Evolutionary conservation across 1,140 invertebrate species (phyloP).

Genomic region (Globodera rostochiensis): DNA sequence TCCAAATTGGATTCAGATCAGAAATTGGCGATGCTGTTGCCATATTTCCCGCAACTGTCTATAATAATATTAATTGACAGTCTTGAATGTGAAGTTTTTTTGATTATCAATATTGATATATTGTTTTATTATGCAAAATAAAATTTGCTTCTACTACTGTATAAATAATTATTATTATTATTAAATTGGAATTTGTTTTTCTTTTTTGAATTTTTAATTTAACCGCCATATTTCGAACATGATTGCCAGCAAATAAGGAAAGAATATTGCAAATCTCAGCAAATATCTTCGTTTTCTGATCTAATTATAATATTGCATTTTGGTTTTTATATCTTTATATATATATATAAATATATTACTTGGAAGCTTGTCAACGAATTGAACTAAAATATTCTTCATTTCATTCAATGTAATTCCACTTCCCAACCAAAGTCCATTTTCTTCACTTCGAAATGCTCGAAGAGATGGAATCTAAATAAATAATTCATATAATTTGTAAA

Average conservation of each 20-base stretch:
- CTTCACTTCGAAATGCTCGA: slow-evolving; percentile 64
- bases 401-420: slow-evolving; percentile 77
- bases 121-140: too few relatives aligned
- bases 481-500: too few relatives aligned
- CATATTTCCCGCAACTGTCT: slow-evolving; percentile 85
- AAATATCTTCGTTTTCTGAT: slow-evolving; percentile 48
- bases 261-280: slow-evolving; percentile 75
- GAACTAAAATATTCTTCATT: slow-evolving; percentile 72
- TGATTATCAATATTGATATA: not conserved
- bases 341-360: too few relatives aligned
- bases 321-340: slow-evolving; percentile 10
- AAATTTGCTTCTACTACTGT: too few relatives aligned
- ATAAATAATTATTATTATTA: not conserved
- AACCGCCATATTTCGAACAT: slow-evolving; percentile 82
- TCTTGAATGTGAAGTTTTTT: too few relatives aligned
- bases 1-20: slow-evolving; percentile 87
- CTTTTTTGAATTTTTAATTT: slow-evolving; percentile 62
- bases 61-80: not conserved
- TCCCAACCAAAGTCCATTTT: slow-evolving; percentile 75
- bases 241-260: slow-evolving; percentile 89
- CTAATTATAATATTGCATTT: slow-evolving; percentile 36
- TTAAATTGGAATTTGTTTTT: slow-evolving; percentile 9
- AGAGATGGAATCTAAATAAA: slow-evolving; percentile 45
- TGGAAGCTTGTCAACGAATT: slow-evolving; percentile 71
- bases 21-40: slow-evolving; percentile 93